Evolutionary conservation across 1,140 invertebrate genomes (phyloP).

Genomic region (Acyrthosiphon pisum): DNA sequence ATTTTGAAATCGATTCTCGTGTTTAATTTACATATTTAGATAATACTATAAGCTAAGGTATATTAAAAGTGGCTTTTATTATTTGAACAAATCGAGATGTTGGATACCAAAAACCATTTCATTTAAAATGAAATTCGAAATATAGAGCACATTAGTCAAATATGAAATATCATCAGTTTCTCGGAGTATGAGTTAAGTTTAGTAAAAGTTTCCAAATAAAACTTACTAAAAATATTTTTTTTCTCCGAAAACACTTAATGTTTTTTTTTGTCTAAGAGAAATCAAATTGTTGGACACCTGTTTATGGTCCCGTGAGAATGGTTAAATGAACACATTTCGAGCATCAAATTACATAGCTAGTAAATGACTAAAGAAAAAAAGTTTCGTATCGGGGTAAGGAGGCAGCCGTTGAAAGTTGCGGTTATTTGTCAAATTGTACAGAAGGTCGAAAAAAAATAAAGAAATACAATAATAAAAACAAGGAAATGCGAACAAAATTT

Average conservation of each 20-base stretch:
- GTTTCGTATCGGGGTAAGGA: not conserved
- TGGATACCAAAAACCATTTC: not conserved
- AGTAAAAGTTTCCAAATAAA: conserved; percentile 28
- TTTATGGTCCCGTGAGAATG: conserved; percentile 23
- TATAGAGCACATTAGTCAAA: not conserved
- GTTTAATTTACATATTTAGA: not conserved
- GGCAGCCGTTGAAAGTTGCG: conserved; percentile 34
- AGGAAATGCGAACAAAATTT: not conserved
- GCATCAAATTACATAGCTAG: conserved; percentile 52
- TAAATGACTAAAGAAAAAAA: conserved; percentile 38
- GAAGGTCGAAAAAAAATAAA: not conserved
- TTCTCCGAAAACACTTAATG: not conserved
- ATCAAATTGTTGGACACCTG: conserved; percentile 47
- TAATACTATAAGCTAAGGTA: not conserved
- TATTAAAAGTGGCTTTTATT: not conserved
- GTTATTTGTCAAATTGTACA: conserved; percentile 41
- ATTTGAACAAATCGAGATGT: not conserved
- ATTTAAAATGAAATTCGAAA: not conserved
- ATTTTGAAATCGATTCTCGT: not conserved
- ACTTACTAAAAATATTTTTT: conserved; percentile 29
- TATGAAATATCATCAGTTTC: conserved; percentile 13
- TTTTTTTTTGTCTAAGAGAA: not conserved
- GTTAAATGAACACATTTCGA: conserved; percentile 51
- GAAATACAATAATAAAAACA: not conserved
- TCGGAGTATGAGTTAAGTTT: not conserved